Evolutionary conservation across 2,888 invertebrate genomes (phyloP), one percentile per base, ranked within the genome.

Genomic region (Lissocephala sabroskyi): DNA sequence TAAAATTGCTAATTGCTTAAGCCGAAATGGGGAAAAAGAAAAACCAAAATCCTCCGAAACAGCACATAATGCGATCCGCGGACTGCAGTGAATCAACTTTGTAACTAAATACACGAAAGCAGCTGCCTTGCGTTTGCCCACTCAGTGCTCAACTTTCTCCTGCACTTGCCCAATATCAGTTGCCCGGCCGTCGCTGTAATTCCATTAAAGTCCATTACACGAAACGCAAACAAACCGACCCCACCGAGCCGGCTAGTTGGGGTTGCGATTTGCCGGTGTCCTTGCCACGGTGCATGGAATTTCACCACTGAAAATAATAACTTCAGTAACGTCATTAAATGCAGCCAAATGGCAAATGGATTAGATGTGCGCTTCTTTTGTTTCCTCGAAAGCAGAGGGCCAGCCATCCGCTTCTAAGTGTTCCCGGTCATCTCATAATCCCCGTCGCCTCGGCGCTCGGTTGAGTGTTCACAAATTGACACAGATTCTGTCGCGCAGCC

Each of bases 151-250:
- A 3, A n/a, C 30, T 30, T 41, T 14, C 7, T 13, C 14, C 2
- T 14, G 6, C 16, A 14, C 16, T 35, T 14, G 10, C 17, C 36
- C 2, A 13, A 36, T 6, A 18, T 3, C 16, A 62, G 73, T 62
- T 71, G n/a, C n/a, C n/a, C n/a, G n/a, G n/a, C n/a, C n/a, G n/a
- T n/a, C n/a, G n/a, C n/a, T n/a, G 76, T 77, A 77, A 71, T 71
- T 71, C 75, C 71, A 71, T 71, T 71, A 71, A 71, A 71, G 78
- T 75, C 78, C 78, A 71, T 71, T 75, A 77, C 67, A 77, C 43
- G 60, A 77, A 76, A 74, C 56, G 60, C 26, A 41, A 30, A 30
- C 46, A 42, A 29, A 49, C 14, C n/a, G 13, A 47, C 17, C 7
- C 33, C 9, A 49, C 13, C 11, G 32, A 13, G 16, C 11, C 17